phyloP scores from a whole-genome alignment of 2,797 vertebrate species.

The Eurystomus glaucurus region DNA sequence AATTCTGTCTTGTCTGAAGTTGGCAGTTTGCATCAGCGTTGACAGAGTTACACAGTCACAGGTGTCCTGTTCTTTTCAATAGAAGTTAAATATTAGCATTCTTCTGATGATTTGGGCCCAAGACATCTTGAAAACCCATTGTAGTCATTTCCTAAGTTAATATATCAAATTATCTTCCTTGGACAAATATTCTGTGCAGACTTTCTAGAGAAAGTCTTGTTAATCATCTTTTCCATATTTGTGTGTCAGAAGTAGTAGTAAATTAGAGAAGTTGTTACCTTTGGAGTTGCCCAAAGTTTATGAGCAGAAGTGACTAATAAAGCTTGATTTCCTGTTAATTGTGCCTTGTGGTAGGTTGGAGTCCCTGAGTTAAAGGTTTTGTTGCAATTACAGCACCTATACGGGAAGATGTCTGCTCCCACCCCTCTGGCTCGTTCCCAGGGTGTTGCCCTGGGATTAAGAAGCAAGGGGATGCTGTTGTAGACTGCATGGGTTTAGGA shows the following conservation, averaged over 20 bases:
- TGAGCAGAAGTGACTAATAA: not conserved
- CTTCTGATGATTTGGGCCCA: not conserved
- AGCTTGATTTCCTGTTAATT: not conserved
- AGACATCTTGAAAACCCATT: not conserved
- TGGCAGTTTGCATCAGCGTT: not conserved
- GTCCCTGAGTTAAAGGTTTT: not conserved
- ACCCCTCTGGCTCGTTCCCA: not conserved
- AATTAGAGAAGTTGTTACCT: not conserved
- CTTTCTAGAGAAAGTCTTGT: not conserved
- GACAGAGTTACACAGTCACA: not conserved
- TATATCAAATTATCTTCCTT: not conserved
- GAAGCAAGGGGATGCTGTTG: not conserved
- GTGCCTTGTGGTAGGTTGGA: not conserved
- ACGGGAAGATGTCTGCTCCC: not conserved
- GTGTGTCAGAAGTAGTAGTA: not conserved
- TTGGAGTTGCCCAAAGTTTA: not conserved
- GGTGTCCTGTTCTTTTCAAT: not conserved
- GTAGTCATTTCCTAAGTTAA: not conserved
- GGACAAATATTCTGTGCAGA: not conserved
- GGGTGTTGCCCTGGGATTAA: not conserved
- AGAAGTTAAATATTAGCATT: not conserved
- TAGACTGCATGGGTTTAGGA: not conserved
- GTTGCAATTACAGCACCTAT: not conserved
- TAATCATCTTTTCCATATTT: not conserved
- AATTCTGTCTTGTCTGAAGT: not conserved